Base-by-base conservation (phyloP, 2,888 invertebrate genomes). In the Drosophila kokeensis region DNA sequence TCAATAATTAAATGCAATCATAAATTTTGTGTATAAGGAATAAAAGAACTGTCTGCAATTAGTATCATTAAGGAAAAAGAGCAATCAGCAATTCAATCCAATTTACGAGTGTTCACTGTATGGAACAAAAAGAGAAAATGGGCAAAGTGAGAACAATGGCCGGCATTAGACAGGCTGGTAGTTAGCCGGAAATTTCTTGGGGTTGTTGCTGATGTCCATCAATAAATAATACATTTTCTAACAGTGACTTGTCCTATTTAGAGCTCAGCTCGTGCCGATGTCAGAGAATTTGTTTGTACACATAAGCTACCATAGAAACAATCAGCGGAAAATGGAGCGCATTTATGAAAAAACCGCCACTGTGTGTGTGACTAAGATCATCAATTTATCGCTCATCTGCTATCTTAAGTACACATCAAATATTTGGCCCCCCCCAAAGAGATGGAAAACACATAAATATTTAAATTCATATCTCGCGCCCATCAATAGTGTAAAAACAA, bases 151-250 rank as follows among this genome's bases (percentile, higher is more conserved):
- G 67, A 36, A 27, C 50, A 36, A 36, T 34, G 32, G 36, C 30
- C 45, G 11, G 30, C 52, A 61, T 57, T 57, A 40, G 52, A 34
- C 63, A 48, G 48, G 29, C 42, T 49, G 38, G 4, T 48, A 40
- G 63, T 40, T 38, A 55, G 54, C 66, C 67, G 61, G 58, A 45
- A 34, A 50, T 50, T 66, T 59, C 59, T 72, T 62, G 54, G 75
- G 75, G 75, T 77, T 75, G 75, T 54, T 76, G 54, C 59, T 55
- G 45, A 63, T 66, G 54, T 50, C 53, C 54, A 45, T 71, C 64
- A 76, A 65, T 71, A 58, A 62, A 32, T 42, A 48, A 65, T 40
- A 50, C 42, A 42, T 40, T 69, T 60, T 42, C 34, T 36, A 49
- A 27, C 45, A 45, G 29, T 13, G 36, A 38, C 49, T 24, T 64